phyloP scores from a whole-genome alignment of 2,888 invertebrate species.

The Norana najaformis region DNA sequence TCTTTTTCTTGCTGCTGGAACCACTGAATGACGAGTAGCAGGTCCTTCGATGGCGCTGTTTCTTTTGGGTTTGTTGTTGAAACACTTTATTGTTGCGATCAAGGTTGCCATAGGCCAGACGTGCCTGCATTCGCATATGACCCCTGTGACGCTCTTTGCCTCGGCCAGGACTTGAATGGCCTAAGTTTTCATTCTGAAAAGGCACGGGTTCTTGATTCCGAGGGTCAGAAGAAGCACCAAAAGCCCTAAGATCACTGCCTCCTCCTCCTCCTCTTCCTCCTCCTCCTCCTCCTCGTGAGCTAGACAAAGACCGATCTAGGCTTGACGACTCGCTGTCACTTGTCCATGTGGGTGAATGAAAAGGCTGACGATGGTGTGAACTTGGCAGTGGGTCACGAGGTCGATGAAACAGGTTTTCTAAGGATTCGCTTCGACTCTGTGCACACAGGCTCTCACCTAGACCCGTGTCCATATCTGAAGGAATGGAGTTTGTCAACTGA shows the following conservation, averaged over 20 bases:
- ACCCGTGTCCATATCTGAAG: background rate
- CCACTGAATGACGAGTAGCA: background rate
- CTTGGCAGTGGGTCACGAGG: background rate
- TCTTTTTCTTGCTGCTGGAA: slow-evolving; percentile 7
- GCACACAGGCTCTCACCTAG: background rate
- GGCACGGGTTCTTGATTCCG: background rate
- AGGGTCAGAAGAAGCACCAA: background rate
- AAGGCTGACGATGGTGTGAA: background rate
- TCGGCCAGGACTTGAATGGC: background rate
- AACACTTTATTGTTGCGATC: slow-evolving; percentile 10
- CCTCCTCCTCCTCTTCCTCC: background rate
- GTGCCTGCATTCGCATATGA: background rate
- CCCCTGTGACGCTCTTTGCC: background rate
- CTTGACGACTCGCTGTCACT: slow-evolving; percentile 15
- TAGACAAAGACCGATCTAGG: background rate
- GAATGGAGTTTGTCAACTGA: background rate
- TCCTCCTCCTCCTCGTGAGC: background rate
- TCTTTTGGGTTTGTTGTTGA: background rate
- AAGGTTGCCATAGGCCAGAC: background rate
- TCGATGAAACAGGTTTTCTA: background rate
- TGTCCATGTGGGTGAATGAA: background rate
- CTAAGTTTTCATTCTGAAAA: background rate
- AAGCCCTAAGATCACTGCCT: background rate
- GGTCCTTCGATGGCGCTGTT: background rate
- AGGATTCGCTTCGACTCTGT: background rate